Conservation (phyloP, 2,888 invertebrate species). For the Tinea semifulvella region DNA sequence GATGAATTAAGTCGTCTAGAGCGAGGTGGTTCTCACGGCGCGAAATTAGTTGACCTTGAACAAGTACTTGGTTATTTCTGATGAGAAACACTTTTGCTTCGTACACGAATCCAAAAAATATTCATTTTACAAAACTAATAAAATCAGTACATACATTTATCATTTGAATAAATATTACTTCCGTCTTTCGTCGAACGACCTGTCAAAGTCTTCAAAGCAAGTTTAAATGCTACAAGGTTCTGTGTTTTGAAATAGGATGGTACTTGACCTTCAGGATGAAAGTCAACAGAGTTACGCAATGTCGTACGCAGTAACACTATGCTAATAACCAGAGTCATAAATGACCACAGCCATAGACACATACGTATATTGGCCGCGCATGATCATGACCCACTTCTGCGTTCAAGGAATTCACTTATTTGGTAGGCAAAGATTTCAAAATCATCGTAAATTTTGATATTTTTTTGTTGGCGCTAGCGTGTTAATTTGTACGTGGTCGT, state of each 20-base stretch:
- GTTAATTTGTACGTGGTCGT: conserved; percentile 11
- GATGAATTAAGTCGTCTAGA: conserved; percentile 58
- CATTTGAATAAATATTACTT: conserved; percentile 4
- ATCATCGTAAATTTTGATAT: conserved; percentile 10
- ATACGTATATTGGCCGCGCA: conserved; percentile 41
- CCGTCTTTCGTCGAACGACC: not conserved
- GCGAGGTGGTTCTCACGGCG: conserved; percentile 56
- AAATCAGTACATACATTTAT: too few species aligned
- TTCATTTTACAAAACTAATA: conserved; percentile 3
- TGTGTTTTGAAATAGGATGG: conserved; percentile 9
- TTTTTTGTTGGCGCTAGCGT: conserved; percentile 6
- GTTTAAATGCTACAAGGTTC: conserved; percentile 10
- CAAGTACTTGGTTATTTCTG: conserved; percentile 39
- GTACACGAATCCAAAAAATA: not conserved
- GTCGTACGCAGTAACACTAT: conserved; percentile 40
- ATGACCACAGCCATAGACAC: conserved; percentile 38
- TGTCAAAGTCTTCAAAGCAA: conserved; percentile 1
- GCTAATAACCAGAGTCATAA: conserved; percentile 42
- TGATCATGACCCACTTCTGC: conserved; percentile 61
- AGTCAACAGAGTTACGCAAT: conserved; percentile 56
- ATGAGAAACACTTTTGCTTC: conserved; percentile 13
- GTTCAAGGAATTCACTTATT: conserved; percentile 66
- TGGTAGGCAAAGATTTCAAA: conserved; percentile 62
- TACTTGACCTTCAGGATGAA: conserved; percentile 65
- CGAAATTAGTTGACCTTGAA: conserved; percentile 55